Base-by-base conservation (phyloP, 2,113 vertebrate genomes). In the Etia nguti region DNA sequence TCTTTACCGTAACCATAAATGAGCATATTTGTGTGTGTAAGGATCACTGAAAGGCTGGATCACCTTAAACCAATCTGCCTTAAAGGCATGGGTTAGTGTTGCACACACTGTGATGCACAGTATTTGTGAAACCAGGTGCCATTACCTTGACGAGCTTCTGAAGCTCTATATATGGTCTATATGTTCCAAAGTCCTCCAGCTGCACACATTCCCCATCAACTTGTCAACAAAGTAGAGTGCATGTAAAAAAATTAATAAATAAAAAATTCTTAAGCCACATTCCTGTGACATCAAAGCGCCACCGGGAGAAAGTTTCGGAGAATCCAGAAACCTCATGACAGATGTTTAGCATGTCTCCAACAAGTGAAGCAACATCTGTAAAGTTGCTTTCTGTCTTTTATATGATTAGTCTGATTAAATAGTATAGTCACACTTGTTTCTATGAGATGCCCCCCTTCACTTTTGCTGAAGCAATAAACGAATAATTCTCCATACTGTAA, bases 211-310 rank as follows among this genome's bases (percentile, higher is more conserved):
- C 75, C 52, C 85, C 85, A 79, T 88, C 82, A 85, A 29, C 87
- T 79, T 52, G 26, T 93, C 86, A 22, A 89, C 79, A 73, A 43
- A n/a, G 83, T 2, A 59, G 36, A 54, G 65, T 73, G 87, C 10
- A 86, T 85, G 90, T 93, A 92, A 94, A 70, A 65, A 8, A 10
- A 20, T 6, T 3, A 6, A 7, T n/a, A 20, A 34, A 20, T 0
- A 34, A 11, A 34, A 11, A 1, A 65, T n/a, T n/a, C 31, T 38
- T 86, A 36, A 86, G 70, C 83, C 60, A 50, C 93, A 93, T 93
- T 95, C 95, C 89, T 91, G 60, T 18, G 2, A 92, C 84, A 91
- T 95, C 86, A 85, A 95, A 92, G 92, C 29, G 36, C 31, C 57
- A 13, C 59, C 18, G 5, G 54, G 34, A 55, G 65, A 89, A 82